Evolutionary conservation across 2,888 invertebrate genomes (phyloP).

Genomic region (Cantharis rufa): DNA sequence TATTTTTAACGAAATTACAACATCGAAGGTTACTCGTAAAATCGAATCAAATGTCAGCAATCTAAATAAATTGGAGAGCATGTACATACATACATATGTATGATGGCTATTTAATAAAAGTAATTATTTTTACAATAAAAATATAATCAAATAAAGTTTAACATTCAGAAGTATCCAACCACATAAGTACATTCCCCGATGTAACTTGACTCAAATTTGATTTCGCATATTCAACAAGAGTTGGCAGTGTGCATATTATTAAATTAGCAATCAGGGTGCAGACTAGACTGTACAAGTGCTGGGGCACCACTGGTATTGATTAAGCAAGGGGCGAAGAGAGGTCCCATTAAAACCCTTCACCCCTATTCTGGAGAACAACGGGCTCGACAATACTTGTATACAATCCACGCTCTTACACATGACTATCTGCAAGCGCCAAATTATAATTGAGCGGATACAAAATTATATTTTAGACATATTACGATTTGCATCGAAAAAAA

Average conservation of each 20-base stretch:
- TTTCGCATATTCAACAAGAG: conserved; percentile 56
- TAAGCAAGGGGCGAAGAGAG: conserved; percentile 38
- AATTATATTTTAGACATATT: neutral
- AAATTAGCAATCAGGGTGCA: conserved; percentile 54
- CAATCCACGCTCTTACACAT: conserved; percentile 36
- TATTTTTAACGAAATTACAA: conserved; percentile 10
- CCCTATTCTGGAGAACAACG: conserved; percentile 35
- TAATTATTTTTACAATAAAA: neutral
- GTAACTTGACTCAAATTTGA: conserved; percentile 61
- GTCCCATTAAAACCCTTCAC: conserved; percentile 42
- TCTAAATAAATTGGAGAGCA: neutral
- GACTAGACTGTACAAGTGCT: conserved; percentile 32
- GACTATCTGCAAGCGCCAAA: conserved; percentile 28
- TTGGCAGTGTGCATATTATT: conserved; percentile 56
- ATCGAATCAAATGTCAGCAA: conserved; percentile 10
- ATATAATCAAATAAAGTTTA: neutral
- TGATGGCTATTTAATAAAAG: neutral
- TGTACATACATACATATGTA: neutral
- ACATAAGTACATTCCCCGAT: conserved; percentile 36
- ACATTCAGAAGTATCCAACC: conserved; percentile 1
- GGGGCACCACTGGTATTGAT: conserved; percentile 39
- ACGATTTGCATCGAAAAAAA: neutral
- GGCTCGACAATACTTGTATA: conserved; percentile 36
- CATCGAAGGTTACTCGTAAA: conserved; percentile 16
- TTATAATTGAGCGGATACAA: conserved; percentile 5